phyloP scores from a whole-genome alignment of 2,113 vertebrate species.

The Corythoichthys haematopterus region DNA sequence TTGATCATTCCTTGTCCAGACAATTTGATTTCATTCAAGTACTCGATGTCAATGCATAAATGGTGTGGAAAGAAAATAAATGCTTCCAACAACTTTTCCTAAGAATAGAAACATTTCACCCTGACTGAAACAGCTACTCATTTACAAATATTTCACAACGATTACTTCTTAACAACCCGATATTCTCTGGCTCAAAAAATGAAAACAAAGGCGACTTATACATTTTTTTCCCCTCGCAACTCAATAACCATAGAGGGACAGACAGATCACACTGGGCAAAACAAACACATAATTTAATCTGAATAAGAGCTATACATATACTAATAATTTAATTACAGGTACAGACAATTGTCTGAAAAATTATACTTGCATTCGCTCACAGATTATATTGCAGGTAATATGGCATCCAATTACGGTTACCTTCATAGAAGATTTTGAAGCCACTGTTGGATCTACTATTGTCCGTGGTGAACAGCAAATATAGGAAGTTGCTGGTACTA shows the following conservation, averaged over 20 bases:
- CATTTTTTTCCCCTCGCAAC: background rate
- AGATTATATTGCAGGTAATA: background rate
- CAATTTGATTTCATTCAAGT: slow-evolving; percentile 32
- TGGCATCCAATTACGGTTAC: slow-evolving; percentile 53
- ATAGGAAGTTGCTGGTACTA: slow-evolving; percentile 89
- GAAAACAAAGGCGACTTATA: background rate
- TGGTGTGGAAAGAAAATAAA: slow-evolving; percentile 1
- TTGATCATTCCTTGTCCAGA: slow-evolving; percentile 24
- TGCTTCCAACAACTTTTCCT: background rate
- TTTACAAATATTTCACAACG: background rate
- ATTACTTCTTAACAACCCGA: background rate
- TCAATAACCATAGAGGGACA: background rate
- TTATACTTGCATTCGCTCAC: background rate
- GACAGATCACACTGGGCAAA: background rate
- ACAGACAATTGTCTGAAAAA: background rate
- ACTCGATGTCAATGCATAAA: slow-evolving; percentile 13
- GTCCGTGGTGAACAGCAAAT: slow-evolving; percentile 96
- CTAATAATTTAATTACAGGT: background rate
- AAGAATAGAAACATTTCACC: background rate
- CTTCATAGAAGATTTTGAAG: slow-evolving; percentile 97
- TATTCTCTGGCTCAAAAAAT: slow-evolving; percentile 4
- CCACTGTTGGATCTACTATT: slow-evolving; percentile 97
- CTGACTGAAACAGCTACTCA: background rate
- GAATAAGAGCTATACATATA: background rate
- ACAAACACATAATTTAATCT: background rate